These are phyloP conservation scores for Hyles vespertilio DNA, from an alignment of 1,140 invertebrate species.

Conservation along the genomic window DNA sequence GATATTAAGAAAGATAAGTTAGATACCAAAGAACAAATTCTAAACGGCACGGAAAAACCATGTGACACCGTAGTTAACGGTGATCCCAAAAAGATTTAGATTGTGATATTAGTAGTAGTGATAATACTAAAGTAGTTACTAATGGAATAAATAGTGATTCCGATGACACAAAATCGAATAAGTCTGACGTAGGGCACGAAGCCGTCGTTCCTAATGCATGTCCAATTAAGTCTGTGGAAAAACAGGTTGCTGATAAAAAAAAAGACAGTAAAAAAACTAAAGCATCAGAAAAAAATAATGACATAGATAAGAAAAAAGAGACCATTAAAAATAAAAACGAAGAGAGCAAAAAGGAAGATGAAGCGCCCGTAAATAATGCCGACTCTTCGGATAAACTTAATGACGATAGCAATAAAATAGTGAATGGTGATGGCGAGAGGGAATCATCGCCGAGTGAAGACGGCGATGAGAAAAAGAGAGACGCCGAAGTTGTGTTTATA, in stretches of 20 bases:
- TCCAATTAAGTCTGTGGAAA: conserved; percentile 39
- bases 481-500: conserved; percentile 91
- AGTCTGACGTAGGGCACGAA: conserved; percentile 49
- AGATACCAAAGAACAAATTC: conserved; percentile 66
- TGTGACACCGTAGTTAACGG: conserved; percentile 54
- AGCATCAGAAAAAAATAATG: conserved; percentile 39
- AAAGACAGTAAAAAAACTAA: conserved; percentile 55
- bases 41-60: conserved; percentile 55
- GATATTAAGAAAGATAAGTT: conserved; percentile 50
- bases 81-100: conserved; percentile 58
- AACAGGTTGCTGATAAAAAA: conserved; percentile 45
- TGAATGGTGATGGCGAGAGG: conserved; percentile 65
- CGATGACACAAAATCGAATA: conserved; percentile 56
- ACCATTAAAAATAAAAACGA: conserved; percentile 30
- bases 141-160: conserved; percentile 67
- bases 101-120: conserved; percentile 74
- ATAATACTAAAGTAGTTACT: conserved; percentile 66
- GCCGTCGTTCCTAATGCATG: conserved; percentile 25
- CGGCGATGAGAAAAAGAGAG: conserved; percentile 79
- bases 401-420: conserved; percentile 43
- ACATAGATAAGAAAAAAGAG: conserved; percentile 46
- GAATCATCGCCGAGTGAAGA: conserved; percentile 76
- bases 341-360: conserved; percentile 36
- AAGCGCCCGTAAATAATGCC: conserved; percentile 21
- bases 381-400: conserved; percentile 40